Percentiles rank a stretch among this genome's conserved stretches.
Conservation (phyloP, 2,113 vertebrate genomes). For the Taurulus bubalis region DNA sequence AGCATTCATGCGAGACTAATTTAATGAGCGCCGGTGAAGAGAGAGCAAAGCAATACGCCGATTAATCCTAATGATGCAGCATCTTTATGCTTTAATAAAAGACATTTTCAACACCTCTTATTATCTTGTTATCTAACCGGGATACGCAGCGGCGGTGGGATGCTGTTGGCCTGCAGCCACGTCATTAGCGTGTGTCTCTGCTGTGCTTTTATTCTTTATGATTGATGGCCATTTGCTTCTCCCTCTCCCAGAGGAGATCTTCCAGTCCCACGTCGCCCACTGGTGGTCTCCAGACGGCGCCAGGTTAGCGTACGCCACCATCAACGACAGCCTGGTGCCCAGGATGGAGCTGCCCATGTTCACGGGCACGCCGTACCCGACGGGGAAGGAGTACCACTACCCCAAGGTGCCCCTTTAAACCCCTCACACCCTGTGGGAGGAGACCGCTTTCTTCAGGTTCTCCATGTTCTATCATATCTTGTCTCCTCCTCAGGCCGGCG, state of each 20-base stretch:
- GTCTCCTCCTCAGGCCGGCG: conserved; percentile 86
- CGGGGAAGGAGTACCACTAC: conserved; percentile 91
- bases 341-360: conserved; percentile 95
- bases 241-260: conserved; percentile 90
- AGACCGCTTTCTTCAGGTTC: neutral
- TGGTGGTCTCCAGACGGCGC: conserved; percentile 99
- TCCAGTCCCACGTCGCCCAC: conserved; percentile 93
- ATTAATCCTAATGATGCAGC: neutral
- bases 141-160: neutral
- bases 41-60: neutral
- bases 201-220: neutral
- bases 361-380: conserved; percentile 89
- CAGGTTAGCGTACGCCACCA: conserved; percentile 92
- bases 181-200: conserved; percentile 5
- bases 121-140: neutral
- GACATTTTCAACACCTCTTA: neutral
- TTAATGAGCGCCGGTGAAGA: neutral
- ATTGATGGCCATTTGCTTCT: neutral
- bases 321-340: conserved; percentile 94
- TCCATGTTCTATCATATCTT: too few relatives aligned
- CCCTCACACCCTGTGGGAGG: neutral
- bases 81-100: conserved; percentile 15
- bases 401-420: conserved; percentile 88
- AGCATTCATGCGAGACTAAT: neutral
- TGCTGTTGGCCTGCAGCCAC: conserved; percentile 20